Conservation (phyloP, 2,113 vertebrate genomes). For the Colius striatus region DNA sequence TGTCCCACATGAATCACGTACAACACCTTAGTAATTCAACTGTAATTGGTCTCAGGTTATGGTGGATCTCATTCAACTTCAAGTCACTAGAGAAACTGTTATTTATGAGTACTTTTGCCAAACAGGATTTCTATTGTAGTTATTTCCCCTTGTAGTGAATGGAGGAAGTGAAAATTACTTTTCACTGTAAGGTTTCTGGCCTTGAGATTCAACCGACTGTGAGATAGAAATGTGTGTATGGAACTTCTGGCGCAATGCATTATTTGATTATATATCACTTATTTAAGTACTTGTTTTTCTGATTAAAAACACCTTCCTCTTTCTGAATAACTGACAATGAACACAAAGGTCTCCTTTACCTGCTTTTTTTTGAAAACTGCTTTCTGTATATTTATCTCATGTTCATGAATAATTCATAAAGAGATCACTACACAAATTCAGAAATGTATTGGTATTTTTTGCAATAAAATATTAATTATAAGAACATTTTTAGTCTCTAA, state of each 20-base stretch:
- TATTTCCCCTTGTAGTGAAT: neutral
- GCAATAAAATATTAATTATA: conserved; percentile 12
- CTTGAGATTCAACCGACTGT: neutral
- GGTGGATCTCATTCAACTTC: neutral
- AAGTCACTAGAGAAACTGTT: neutral
- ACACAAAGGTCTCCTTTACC: neutral
- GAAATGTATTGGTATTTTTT: neutral
- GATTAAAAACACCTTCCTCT: neutral
- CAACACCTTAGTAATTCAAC: neutral
- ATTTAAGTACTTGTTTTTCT: neutral
- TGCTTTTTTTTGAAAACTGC: neutral
- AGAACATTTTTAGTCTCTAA: neutral
- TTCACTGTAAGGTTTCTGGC: neutral
- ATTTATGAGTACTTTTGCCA: neutral
- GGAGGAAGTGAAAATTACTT: neutral
- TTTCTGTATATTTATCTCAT: neutral
- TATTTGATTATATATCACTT: neutral
- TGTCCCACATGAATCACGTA: neutral
- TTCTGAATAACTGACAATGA: neutral
- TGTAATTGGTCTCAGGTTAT: neutral
- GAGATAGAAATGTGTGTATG: neutral
- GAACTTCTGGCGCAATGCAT: neutral
- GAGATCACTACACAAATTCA: neutral
- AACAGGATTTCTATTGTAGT: neutral
- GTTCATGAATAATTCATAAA: neutral